Base-by-base conservation (phyloP, 2,113 vertebrate genomes). In the Psophia crepitans region DNA sequence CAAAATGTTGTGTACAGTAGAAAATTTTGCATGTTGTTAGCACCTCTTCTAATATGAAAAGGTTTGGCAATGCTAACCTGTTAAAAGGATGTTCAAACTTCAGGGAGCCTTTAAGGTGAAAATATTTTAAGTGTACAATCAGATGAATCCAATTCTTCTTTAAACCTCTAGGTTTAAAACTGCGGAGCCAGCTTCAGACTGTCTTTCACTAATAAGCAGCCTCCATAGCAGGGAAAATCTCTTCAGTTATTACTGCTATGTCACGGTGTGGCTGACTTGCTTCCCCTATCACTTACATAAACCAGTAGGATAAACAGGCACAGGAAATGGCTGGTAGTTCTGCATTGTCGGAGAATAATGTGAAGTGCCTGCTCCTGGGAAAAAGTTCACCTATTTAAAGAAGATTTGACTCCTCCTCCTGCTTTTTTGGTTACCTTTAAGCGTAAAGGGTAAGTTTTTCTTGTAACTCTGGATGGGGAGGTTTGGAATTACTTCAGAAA, bases 401-500 rank as follows among this genome's bases (percentile, higher is more conserved):
- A 56, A 53, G 78, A 49, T 90, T 69, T 49, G 14, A n/a, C 33
- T 33, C 15, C 53, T 88, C 3, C 26, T 49, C 2, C 20, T 69
- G 54, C 37, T 86, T 87, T n/a, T 83, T 57, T 74, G 9, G 14
- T 83, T 70, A 30, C 53, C 96, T 94, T 79, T 83, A 53, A 78
- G 44, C 28, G 6, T 73, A 91, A 92, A 66, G 70, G 71, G 43
- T 66, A 32, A 66, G 32, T 80, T 95, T 63, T 85, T 51, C 87
- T 57, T 28, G 27, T 74, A 63, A 20, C 75, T 77, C 60, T 74
- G 71, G n/a, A 24, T 48, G 58, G 65, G 9, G 44, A 89, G 81
- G 57, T 84, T 88, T 92, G 84, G 87, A 91, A 70, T 91, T 41
- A 27, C 66, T 85, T 93, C 54, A 80, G 81, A 91, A 97, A 85